Evolutionary conservation across 2,888 invertebrate species (phyloP).

Genomic region (Hipparchia semele): DNA sequence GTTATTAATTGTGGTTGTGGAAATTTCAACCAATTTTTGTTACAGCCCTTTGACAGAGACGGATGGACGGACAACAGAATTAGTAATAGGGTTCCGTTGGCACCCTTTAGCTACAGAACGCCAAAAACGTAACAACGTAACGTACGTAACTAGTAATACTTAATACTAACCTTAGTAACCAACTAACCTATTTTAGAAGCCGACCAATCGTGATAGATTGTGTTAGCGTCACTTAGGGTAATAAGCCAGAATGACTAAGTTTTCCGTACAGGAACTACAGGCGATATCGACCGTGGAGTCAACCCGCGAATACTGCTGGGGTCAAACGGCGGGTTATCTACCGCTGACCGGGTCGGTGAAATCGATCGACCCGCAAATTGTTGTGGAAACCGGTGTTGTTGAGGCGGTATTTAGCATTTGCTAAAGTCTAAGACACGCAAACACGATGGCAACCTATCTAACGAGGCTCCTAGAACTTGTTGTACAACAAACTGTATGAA

Average conservation of each 20-base stretch:
- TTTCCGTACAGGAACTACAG: conserved; percentile 24
- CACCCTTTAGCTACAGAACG: no score
- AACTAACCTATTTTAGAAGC: conserved; percentile 8
- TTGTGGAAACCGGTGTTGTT: conserved; percentile 9
- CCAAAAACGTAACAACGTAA: no score
- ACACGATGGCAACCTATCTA: no score
- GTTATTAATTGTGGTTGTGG: no score
- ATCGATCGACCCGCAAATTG: conserved; percentile 46
- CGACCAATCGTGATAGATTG: conserved; percentile 6
- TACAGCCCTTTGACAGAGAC: no score
- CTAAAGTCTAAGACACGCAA: not conserved
- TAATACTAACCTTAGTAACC: not conserved
- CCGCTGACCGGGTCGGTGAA: conserved; percentile 49
- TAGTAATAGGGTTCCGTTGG: no score
- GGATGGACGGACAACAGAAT: no score
- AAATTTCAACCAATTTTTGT: no score
- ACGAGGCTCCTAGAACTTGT: no score
- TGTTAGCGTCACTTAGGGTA: conserved; percentile 13
- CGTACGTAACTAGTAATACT: not conserved
- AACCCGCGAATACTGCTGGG: conserved; percentile 40
- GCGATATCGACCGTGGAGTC: conserved; percentile 41
- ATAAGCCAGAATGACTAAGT: conserved; percentile 34
- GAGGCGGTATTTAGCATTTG: conserved; percentile 17
- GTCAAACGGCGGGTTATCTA: conserved; percentile 46
- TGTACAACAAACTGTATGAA: no score